phyloP scores from a whole-genome alignment of 2,888 invertebrate species.

The Brachypterus glaber region DNA sequence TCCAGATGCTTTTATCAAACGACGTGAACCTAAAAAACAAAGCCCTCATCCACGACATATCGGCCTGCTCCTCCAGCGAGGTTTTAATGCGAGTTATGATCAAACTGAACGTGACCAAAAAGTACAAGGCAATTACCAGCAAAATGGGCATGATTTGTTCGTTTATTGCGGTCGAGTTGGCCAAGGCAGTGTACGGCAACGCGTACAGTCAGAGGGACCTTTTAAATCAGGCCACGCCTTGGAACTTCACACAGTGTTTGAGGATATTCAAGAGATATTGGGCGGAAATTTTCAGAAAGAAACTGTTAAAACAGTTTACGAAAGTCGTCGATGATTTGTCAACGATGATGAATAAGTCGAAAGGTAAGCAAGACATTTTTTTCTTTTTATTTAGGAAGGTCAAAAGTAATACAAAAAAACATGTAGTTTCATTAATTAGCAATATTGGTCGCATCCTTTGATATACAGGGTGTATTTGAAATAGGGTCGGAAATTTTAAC shows the following conservation, averaged over 20 bases:
- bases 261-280: constrained; percentile 51
- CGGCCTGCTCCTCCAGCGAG: constrained; percentile 27
- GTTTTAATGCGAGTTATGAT: constrained; percentile 24
- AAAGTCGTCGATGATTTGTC: constrained; percentile 29
- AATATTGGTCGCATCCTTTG: no score
- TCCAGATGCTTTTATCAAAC: constrained; percentile 49
- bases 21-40: constrained; percentile 52
- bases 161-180: constrained; percentile 43
- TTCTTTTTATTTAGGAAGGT: constrained; percentile 9
- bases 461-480: no score
- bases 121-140: constrained; percentile 24
- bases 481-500: no score
- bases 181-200: constrained; percentile 48
- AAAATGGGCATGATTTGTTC: constrained; percentile 28
- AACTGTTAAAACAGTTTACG: constrained; percentile 32
- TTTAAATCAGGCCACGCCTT: constrained; percentile 44
- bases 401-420: constrained; percentile 2
- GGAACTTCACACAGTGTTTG: constrained; percentile 46
- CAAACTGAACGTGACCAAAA: constrained; percentile 16
- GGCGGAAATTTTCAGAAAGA: constrained; percentile 48
- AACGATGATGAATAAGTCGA: constrained; percentile 20
- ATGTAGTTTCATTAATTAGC: no score
- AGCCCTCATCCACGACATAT: constrained; percentile 44
- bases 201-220: constrained; percentile 46
- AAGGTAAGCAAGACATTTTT: constrained; percentile 21